phyloP scores from a whole-genome alignment of 1,140 invertebrate species.

The Ceratosolen solmsi region DNA sequence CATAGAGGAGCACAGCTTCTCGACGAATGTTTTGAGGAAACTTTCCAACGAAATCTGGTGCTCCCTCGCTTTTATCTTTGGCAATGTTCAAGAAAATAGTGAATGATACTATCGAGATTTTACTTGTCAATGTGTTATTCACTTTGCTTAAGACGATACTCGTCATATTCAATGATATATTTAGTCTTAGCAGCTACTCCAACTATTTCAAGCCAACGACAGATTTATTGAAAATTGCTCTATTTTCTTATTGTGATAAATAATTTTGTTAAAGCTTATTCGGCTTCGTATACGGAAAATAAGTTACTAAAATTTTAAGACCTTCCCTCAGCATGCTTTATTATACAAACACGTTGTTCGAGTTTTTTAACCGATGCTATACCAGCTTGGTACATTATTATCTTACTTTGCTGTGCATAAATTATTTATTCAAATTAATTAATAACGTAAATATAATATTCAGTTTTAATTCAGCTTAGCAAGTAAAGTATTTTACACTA shows the following conservation, averaged over 20 bases:
- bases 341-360: background rate
- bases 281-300: background rate
- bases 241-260: background rate
- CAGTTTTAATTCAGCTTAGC: background rate
- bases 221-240: no score
- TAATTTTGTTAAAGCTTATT: background rate
- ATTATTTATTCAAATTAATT: background rate
- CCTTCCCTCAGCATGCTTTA: background rate
- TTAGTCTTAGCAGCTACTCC: background rate
- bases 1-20: background rate
- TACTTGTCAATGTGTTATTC: background rate
- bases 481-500: background rate
- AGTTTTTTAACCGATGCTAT: background rate
- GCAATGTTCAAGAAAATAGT: background rate
- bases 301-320: background rate
- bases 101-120: slow-evolving; percentile 18
- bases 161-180: background rate
- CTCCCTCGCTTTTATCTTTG: background rate
- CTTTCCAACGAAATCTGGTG: background rate
- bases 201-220: background rate
- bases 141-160: background rate
- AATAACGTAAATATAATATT: background rate
- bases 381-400: slow-evolving; percentile 5
- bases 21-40: background rate
- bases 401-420: background rate